Conservation (phyloP, 2,888 invertebrate species). For the Dorcus parallelipipedus region DNA sequence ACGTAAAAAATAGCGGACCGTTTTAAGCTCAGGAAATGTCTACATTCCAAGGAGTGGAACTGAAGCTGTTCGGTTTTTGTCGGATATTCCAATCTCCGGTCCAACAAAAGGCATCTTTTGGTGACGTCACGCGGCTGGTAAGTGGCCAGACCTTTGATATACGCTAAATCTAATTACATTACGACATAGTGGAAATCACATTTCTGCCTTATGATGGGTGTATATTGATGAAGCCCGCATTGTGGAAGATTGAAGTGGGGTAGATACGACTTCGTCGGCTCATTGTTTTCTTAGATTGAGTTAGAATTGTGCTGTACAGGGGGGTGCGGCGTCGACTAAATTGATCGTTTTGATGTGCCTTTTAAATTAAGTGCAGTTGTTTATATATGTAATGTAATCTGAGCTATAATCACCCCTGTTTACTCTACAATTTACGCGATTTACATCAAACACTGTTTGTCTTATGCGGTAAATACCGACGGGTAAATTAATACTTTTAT, state of each 20-base stretch:
- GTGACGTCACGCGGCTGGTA: slow-evolving; percentile 34
- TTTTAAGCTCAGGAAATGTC: slow-evolving; percentile 1
- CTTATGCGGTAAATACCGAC: not conserved
- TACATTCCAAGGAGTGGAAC: slow-evolving; percentile 16
- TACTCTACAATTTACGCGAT: not conserved
- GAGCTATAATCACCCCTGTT: not conserved
- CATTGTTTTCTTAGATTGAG: not conserved
- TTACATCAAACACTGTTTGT: not conserved
- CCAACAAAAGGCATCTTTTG: slow-evolving; percentile 33
- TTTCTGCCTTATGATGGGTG: not conserved
- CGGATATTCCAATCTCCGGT: slow-evolving; percentile 38
- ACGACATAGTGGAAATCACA: slow-evolving; percentile 34
- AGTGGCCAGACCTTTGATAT: slow-evolving; percentile 38
- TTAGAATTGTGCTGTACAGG: not conserved
- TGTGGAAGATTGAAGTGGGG: slow-evolving; percentile 13
- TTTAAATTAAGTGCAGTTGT: not conserved
- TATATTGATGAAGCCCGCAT: slow-evolving; percentile 19
- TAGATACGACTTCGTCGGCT: not conserved
- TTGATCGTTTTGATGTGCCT: not conserved
- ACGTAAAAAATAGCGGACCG: slow-evolving; percentile 1
- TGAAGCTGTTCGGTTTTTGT: slow-evolving; percentile 21
- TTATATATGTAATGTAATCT: not conserved
- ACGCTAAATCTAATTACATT: slow-evolving; percentile 33
- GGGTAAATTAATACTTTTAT: too few relatives aligned
- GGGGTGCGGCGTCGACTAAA: not conserved